These are phyloP conservation scores for Scaptomyza polygonia DNA, from an alignment of 2,888 invertebrate species.

Conservation along the genomic window DNA sequence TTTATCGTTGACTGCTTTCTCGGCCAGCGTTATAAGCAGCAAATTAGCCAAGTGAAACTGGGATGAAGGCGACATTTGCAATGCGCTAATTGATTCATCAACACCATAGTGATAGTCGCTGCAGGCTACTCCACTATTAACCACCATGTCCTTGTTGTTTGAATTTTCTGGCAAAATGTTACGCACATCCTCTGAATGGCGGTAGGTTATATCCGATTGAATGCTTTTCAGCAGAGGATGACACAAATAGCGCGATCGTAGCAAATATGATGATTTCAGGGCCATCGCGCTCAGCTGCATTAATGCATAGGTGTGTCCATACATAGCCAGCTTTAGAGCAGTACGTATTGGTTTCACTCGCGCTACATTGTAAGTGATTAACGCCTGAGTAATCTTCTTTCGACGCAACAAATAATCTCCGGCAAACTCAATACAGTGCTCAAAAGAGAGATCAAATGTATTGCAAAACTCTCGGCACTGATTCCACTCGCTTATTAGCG, in stretches of 20 bases:
- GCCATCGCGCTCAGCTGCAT: conserved; percentile 85
- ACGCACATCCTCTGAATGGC: conserved; percentile 83
- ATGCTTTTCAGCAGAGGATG: conserved; percentile 76
- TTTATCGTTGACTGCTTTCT: conserved; percentile 83
- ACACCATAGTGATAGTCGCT: conserved; percentile 83
- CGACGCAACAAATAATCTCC: conserved; percentile 92
- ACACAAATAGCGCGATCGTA: conserved; percentile 80
- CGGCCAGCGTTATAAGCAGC: conserved; percentile 83
- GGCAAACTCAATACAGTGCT: conserved; percentile 88
- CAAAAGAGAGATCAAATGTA: conserved; percentile 83
- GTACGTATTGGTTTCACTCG: conserved; percentile 85
- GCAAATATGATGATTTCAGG: conserved; percentile 81
- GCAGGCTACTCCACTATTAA: conserved; percentile 79
- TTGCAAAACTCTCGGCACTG: conserved; percentile 84
- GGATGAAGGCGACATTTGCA: conserved; percentile 84
- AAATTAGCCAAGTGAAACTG: conserved; percentile 85
- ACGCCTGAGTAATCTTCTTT: conserved; percentile 90
- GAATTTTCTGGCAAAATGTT: conserved; percentile 67
- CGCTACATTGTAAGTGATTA: conserved; percentile 91
- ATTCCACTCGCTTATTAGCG: conserved; percentile 80
- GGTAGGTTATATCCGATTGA: conserved; percentile 78
- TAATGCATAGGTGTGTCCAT: conserved; percentile 83
- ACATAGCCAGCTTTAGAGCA: conserved; percentile 84
- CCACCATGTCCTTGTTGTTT: conserved; percentile 31
- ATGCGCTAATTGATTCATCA: conserved; percentile 81